Conservation (phyloP, 2,888 invertebrate species). For the Hemicrepidius hirtus region DNA sequence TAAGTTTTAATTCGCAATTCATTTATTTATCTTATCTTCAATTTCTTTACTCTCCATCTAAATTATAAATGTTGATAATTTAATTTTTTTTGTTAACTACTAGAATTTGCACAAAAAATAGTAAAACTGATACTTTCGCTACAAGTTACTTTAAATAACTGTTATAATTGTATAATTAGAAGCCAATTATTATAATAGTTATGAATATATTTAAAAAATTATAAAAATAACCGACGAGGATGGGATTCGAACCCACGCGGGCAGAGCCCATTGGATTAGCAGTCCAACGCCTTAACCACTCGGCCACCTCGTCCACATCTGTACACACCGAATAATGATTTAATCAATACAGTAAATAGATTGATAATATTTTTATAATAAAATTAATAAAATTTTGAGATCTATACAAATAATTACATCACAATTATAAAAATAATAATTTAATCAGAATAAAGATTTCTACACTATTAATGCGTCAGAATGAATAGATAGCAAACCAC, state of each 20-base stretch:
- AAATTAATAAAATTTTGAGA: not conserved
- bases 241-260: constrained; percentile 80
- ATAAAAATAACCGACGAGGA: constrained; percentile 70
- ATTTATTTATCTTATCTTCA: too few species aligned
- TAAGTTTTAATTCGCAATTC: too few species aligned
- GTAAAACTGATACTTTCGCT: too few species aligned
- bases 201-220: constrained; percentile 31
- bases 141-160: too few species aligned
- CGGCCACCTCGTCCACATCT: constrained; percentile 77
- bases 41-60: too few species aligned
- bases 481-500: constrained; percentile 1
- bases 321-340: not conserved
- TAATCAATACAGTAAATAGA: not conserved
- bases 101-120: too few species aligned
- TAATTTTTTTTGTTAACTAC: too few species aligned
- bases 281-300: constrained; percentile 81
- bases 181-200: too few species aligned
- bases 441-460: not conserved
- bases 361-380: not conserved
- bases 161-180: too few species aligned
- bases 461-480: not conserved
- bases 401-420: not conserved
- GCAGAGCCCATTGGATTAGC: constrained; percentile 80
- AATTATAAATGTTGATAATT: too few species aligned
- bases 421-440: not conserved